Percentiles rank a stretch among this genome's conserved stretches.
These are phyloP conservation scores for Cheirogaleus medius DNA, from an alignment of 2,113 vertebrate genomes.

Conservation along the genomic window DNA sequence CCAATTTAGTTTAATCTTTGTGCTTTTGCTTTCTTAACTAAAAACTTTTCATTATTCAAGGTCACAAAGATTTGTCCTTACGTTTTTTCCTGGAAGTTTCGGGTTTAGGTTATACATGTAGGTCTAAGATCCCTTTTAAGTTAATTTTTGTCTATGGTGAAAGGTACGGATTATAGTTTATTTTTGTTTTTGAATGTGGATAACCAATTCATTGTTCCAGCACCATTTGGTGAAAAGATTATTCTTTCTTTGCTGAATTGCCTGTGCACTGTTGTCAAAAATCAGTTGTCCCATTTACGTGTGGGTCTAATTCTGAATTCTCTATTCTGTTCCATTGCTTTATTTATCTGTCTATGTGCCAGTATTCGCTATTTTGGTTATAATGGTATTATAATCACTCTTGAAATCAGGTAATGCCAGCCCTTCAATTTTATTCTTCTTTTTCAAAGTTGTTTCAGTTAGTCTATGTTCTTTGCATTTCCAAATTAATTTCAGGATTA, in stretches of 20 bases:
- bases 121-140: background rate
- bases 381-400: background rate
- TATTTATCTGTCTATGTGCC: background rate
- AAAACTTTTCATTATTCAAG: background rate
- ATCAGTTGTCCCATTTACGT: background rate
- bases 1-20: background rate
- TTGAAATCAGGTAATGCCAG: background rate
- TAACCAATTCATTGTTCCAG: background rate
- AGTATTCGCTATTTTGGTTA: background rate
- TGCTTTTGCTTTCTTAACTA: background rate
- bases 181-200: background rate
- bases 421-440: background rate
- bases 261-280: background rate
- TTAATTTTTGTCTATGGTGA: background rate
- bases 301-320: background rate
- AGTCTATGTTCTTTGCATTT: background rate
- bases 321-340: background rate
- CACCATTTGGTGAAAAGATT: background rate
- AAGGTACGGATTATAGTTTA: background rate
- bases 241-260: background rate
- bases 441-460: background rate
- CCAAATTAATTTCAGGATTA: background rate
- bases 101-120: background rate
- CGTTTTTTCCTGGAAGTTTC: background rate
- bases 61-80: background rate